Percentiles rank a stretch among this genome's conserved stretches.
Conservation (phyloP, 2,888 invertebrate species). For the Polylopha cassiicola region DNA sequence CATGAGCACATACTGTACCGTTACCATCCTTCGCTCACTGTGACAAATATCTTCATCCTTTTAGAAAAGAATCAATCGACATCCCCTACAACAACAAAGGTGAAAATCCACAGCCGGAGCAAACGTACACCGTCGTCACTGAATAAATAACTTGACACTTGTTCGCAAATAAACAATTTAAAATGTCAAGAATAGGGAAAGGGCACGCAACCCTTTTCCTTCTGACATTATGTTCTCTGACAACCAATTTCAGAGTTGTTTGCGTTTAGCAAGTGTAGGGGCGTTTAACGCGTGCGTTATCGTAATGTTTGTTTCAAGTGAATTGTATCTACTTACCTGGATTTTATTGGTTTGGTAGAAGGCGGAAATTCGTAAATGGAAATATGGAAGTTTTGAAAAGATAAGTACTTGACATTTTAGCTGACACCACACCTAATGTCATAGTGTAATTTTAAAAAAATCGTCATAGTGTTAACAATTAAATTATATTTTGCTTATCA, state of each 20-base stretch:
- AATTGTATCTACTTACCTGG: too few relatives aligned
- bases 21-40: too few relatives aligned
- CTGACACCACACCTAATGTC: too few relatives aligned
- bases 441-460: too few relatives aligned
- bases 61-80: conserved; percentile 5
- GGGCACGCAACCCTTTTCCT: conserved; percentile 66
- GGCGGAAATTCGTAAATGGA: too few relatives aligned
- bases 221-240: conserved; percentile 67
- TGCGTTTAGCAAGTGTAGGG: conserved; percentile 37
- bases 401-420: too few relatives aligned
- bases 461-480: too few relatives aligned
- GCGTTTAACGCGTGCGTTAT: conserved; percentile 35
- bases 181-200: conserved; percentile 74
- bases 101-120: background rate
- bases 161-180: conserved; percentile 76
- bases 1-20: too few relatives aligned
- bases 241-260: conserved; percentile 65
- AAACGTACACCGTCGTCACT: conserved; percentile 36
- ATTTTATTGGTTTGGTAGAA: too few relatives aligned
- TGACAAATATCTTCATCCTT: background rate
- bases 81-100: background rate
- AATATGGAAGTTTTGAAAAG: too few relatives aligned
- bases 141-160: conserved; percentile 75
- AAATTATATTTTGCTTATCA: too few relatives aligned
- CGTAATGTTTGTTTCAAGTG: too few relatives aligned